Evolutionary conservation across 2,113 vertebrate species (phyloP), one percentile per base, ranked within the genome.

Genomic region (Misgurnus anguillicaudatus): DNA sequence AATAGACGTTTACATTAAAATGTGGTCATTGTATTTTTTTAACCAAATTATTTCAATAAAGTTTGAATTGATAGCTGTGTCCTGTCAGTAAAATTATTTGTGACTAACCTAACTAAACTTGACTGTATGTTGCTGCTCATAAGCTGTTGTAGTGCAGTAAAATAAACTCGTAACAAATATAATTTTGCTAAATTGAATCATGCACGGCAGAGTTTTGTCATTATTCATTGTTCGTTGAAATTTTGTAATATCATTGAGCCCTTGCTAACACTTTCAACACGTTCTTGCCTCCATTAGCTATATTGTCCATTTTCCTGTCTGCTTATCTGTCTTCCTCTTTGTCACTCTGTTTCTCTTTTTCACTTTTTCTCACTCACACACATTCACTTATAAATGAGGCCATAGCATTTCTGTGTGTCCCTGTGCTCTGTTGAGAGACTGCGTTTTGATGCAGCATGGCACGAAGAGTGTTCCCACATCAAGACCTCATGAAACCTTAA

Each of bases 371-470:
- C 45, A 41, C 70, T 60, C 47, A 67, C 47, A 66, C 69, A 57
- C n/a, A 73, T 61, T n/a, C 42, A 14, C 48, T 69, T 21, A 73
- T 85, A 77, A 87, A 74, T 55, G 77, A 75, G 85, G 83, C 84
- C 78, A 53, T 68, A 81, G 79, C 80, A 68, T 87, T 84, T 79
- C 72, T 77, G 4, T 75, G 79, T 84, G 73, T 86, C 78, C 81
- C 87, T 87, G n/a, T 58, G 85, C 83, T 81, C 75, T 64, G 83
- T 78, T 31, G 84, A 66, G 61, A 79, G 73, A 83, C 88, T 88
- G 89, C 87, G 86, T 89, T 90, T 82, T 72, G 74, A 82, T 83
- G 81, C 85, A 75, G 89, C 83, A 85, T 83, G 86, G 81, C 85
- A 88, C 87, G 85, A 86, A 77, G 84, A 85, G 85, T 78, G 79